Evolutionary conservation across 2,113 vertebrate genomes (phyloP).

Genomic region (Pteropus alecto): DNA sequence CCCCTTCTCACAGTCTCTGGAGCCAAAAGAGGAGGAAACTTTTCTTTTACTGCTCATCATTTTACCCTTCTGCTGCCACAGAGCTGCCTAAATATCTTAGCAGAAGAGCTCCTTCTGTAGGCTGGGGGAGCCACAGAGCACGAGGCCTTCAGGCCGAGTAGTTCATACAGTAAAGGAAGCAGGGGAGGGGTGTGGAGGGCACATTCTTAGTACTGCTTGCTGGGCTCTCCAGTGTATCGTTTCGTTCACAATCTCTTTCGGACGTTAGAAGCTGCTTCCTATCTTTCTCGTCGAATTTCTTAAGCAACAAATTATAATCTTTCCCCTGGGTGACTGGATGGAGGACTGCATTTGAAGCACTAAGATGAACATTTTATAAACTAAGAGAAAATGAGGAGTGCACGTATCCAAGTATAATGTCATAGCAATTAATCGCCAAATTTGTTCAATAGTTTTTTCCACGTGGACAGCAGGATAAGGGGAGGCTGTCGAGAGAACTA

Average conservation of each 20-base stretch:
- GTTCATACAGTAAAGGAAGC: neutral
- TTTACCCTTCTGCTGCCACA: neutral
- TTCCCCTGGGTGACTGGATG: neutral
- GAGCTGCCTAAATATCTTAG: neutral
- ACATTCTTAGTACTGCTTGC: neutral
- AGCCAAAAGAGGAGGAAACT: neutral
- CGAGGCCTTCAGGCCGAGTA: no score
- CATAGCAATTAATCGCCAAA: neutral
- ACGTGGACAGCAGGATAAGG: neutral
- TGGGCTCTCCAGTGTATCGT: neutral
- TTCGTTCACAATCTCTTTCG: neutral
- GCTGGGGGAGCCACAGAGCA: neutral
- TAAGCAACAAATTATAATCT: neutral
- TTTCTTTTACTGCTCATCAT: neutral
- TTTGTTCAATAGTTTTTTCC: neutral
- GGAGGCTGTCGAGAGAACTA: neutral
- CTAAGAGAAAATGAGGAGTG: neutral
- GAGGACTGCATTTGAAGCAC: neutral
- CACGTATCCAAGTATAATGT: neutral
- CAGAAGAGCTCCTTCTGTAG: neutral
- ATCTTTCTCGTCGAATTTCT: neutral
- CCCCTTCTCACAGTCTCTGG: neutral
- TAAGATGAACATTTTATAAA: neutral
- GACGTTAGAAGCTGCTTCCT: neutral
- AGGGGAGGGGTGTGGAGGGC: neutral